phyloP scores from a whole-genome alignment of 2,888 invertebrate species.

The Harpagoxenus sublaevis region DNA sequence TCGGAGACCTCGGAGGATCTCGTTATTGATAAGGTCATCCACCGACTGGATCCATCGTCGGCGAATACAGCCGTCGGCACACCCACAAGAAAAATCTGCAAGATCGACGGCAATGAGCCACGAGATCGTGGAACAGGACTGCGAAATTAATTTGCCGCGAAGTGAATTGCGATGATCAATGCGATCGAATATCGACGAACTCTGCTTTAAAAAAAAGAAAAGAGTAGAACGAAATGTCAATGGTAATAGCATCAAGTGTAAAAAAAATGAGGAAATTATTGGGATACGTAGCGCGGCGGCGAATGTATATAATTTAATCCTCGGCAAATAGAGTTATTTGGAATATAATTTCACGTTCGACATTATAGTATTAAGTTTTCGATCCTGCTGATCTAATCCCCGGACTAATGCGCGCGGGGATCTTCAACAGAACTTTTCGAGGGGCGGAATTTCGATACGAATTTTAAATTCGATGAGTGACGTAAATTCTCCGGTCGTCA shows the following conservation, averaged over 20 bases:
- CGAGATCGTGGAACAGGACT: too few relatives aligned
- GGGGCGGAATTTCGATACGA: background rate
- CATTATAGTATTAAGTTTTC: background rate
- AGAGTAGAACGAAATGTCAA: slow-evolving; percentile 29
- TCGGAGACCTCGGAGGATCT: background rate
- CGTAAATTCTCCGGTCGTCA: background rate
- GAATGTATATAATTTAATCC: background rate
- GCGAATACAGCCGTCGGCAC: background rate
- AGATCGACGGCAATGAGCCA: background rate
- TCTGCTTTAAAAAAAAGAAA: background rate
- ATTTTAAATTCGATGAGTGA: background rate
- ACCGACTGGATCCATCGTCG: background rate
- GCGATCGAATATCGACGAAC: background rate
- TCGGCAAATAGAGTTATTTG: background rate
- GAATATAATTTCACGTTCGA: background rate
- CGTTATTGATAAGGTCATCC: slow-evolving; percentile 15
- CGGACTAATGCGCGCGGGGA: background rate
- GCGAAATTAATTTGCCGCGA: slow-evolving; percentile 28
- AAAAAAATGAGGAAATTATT: background rate
- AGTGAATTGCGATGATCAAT: background rate
- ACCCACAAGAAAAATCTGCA: background rate
- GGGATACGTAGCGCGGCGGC: background rate
- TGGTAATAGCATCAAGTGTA: background rate
- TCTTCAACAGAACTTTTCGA: background rate
- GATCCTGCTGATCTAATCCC: background rate